phyloP scores from a whole-genome alignment of 2,797 vertebrate genomes.

The Channallabes apus region DNA sequence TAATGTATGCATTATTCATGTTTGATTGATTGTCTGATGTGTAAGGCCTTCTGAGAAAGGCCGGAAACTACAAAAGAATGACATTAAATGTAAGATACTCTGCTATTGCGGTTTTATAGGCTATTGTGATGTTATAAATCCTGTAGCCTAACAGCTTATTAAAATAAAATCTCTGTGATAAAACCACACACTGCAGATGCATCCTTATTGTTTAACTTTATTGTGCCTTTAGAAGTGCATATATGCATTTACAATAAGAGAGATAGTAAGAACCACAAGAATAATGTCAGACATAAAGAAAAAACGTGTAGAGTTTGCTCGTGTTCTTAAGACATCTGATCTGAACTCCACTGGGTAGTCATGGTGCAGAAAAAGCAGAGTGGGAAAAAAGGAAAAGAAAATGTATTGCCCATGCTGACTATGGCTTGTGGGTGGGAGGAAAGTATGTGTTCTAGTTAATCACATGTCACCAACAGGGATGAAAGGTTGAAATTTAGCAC shows the following conservation, averaged over 20 bases:
- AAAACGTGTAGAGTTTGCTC: not conserved
- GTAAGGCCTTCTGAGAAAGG: not conserved
- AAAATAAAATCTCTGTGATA: not conserved
- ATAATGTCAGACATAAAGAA: not conserved
- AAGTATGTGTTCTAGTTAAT: slow-evolving; percentile 78
- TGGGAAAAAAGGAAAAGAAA: slow-evolving; percentile 68
- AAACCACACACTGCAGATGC: not conserved
- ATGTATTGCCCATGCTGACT: slow-evolving; percentile 73
- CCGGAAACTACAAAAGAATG: not conserved
- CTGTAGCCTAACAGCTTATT: not conserved
- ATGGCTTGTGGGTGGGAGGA: slow-evolving; percentile 67
- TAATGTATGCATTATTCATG: not conserved
- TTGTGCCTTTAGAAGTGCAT: not conserved
- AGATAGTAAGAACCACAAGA: not conserved
- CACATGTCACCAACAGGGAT: slow-evolving; percentile 75
- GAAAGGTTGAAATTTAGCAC: slow-evolving; percentile 76
- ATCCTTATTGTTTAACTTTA: not conserved
- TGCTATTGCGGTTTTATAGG: not conserved
- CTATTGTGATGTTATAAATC: not conserved
- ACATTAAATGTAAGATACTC: not conserved
- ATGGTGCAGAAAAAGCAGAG: slow-evolving; percentile 37
- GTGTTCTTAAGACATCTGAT: slow-evolving; percentile 35
- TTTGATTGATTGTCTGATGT: not conserved
- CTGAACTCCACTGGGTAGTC: slow-evolving; percentile 19
- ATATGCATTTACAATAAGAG: not conserved